A percentile compares a stretch with the other conserved stretches of the same genome.
Conservation (phyloP, 2,113 vertebrate genomes). For the Colaptes auratus region DNA sequence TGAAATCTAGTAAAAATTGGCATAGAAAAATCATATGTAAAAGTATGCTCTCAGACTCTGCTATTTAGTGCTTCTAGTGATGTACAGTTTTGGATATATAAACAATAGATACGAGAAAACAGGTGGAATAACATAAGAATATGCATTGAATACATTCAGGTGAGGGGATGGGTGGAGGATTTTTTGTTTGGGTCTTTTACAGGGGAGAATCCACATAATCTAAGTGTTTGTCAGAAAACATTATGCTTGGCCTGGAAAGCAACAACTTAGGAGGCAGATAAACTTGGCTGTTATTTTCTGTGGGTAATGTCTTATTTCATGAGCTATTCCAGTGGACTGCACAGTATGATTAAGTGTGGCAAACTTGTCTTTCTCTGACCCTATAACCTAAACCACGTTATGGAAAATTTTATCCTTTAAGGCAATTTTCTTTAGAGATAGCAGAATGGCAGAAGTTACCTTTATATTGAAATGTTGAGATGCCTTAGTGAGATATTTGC, state of each 20-base stretch:
- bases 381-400: background rate
- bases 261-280: background rate
- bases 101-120: background rate
- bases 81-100: constrained; percentile 5
- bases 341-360: background rate
- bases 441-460: background rate
- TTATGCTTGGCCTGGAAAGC: background rate
- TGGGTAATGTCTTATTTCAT: background rate
- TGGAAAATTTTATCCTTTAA: background rate
- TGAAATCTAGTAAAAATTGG: constrained; percentile 48
- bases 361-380: constrained; percentile 1
- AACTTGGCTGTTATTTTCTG: background rate
- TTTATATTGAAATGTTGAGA: background rate
- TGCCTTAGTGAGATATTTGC: background rate
- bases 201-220: background rate
- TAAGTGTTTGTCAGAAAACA: background rate
- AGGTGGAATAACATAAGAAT: background rate
- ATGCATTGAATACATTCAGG: background rate
- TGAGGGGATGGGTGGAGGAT: background rate
- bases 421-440: background rate
- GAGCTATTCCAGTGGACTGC: background rate
- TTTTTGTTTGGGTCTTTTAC: background rate
- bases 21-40: constrained; percentile 8
- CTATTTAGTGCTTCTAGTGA: background rate
- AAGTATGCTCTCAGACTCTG: background rate